Evolutionary conservation across 2,888 invertebrate genomes (phyloP).

Genomic region (Argyra leucocephala): DNA sequence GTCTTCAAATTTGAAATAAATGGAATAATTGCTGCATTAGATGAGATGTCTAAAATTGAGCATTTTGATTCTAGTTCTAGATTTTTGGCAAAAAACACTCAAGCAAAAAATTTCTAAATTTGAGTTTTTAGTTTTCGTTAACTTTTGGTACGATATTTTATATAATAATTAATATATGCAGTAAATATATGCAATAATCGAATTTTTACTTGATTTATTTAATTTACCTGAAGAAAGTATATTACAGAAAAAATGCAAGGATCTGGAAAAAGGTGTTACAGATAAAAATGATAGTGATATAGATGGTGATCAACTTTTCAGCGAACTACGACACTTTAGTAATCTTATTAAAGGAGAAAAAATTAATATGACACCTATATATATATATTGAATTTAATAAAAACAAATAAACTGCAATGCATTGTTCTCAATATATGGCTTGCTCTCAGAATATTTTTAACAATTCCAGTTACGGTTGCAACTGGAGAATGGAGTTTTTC

Average conservation of each 20-base stretch:
- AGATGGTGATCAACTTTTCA: constrained; percentile 10
- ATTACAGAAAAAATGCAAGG: constrained; percentile 11
- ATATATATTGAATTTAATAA: constrained; percentile 4
- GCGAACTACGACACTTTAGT: constrained; percentile 9
- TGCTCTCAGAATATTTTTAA: constrained; percentile 11
- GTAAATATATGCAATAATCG: constrained; percentile 7
- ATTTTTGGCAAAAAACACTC: constrained; percentile 5
- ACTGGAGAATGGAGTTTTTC: constrained; percentile 10
- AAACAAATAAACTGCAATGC: constrained; percentile 9
- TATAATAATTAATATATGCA: constrained; percentile 12
- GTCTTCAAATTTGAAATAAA: constrained; percentile 9
- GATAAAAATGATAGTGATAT: no score
- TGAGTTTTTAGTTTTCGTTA: constrained; percentile 9
- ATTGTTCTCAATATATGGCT: constrained; percentile 12
- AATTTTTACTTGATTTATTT: constrained; percentile 10
- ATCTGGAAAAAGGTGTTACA: no score
- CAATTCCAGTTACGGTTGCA: constrained; percentile 10
- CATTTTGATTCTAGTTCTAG: constrained; percentile 7
- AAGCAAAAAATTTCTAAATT: constrained; percentile 8
- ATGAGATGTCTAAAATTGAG: constrained; percentile 7
- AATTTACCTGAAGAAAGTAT: constrained; percentile 10
- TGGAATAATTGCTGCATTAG: constrained; percentile 7
- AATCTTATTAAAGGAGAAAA: constrained; percentile 10
- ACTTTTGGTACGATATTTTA: constrained; percentile 8
- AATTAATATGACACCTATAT: constrained; percentile 10